phyloP scores from a whole-genome alignment of 2,113 vertebrate species.

The Axis porcinus region DNA sequence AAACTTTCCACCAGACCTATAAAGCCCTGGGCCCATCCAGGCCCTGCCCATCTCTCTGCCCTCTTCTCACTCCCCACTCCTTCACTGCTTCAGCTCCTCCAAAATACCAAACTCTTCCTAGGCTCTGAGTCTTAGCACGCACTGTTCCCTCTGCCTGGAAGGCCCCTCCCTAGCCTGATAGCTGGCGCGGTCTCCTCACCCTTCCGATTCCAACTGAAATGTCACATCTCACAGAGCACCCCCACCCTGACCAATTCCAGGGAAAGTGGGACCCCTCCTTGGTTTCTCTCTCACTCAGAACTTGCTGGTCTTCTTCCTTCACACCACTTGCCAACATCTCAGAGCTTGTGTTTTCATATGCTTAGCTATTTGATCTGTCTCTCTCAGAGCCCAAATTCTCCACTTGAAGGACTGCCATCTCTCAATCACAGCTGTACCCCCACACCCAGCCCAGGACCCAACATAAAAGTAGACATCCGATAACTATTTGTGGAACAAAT shows the following conservation, averaged over 20 bases:
- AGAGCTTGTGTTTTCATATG: not conserved
- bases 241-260: not conserved
- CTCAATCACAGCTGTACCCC: not conserved
- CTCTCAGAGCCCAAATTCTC: not conserved
- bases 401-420: not conserved
- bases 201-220: not conserved
- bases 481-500: slow-evolving; percentile 63
- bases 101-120: not conserved
- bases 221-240: not conserved
- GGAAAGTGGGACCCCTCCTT: not conserved
- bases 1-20: not conserved
- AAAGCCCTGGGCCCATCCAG: not conserved
- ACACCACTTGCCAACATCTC: not conserved
- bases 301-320: not conserved
- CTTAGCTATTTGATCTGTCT: not conserved
- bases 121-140: not conserved
- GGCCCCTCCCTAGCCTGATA: fast-evolving
- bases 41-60: not conserved
- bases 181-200: too few relatives aligned
- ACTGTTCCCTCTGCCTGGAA: not conserved
- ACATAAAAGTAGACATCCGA: slow-evolving; percentile 54
- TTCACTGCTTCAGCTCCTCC: not conserved
- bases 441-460: not conserved
- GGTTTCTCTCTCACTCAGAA: not conserved
- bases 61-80: not conserved